Evolutionary conservation across 1,140 invertebrate species (phyloP), one percentile per base, ranked within the genome.

Genomic region (Wiebesia pumilae): DNA sequence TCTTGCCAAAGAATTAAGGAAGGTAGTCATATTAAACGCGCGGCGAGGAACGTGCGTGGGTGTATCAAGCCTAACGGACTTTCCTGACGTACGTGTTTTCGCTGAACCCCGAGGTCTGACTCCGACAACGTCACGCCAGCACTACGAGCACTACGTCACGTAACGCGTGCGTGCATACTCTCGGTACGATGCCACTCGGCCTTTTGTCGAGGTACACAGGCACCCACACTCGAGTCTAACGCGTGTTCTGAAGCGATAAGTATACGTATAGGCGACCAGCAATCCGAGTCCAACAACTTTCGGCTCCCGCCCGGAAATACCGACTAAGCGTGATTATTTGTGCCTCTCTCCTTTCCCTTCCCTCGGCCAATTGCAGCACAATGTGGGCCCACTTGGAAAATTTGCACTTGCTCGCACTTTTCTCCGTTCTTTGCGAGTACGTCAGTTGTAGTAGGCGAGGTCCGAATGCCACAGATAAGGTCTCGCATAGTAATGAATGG

Each of bases 181-280:
- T 71, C 33, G 69, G 16, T 71, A 21, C 69, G 19, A 38, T 21
- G 67, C 67, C 14, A 35, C 67, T 69, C 21, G 30, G 30, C n/a
- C 4, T 69, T 33, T 9, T 30, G 65, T 14, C 16, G 12, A 30
- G 14, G n/a, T 33, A 69, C 40, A 12, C 77, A 79, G n/a, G 19
- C 43, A 79, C 16, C 0, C n/a, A 51, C 47, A 47, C 75, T 30
- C 43, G 47, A 19, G 73, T 27, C 3, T 77, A 43, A 54, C n/a
- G 43, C 47, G 77, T 33, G 67, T 83, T 73, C 65, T 33, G 67
- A 75, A 75, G 69, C 81, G 33, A 83, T 69, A 69, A 83, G 67
- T 73, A 71, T 27, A 71, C n/a, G 40, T 83, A n/a, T n/a, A 38
- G 1, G 19, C 19, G 43, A 24, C 30, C 24, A 62, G 47, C 71